These are phyloP conservation scores for Eupelmus urozonus DNA, from an alignment of 2,888 invertebrate genomes.

Conservation along the genomic window DNA sequence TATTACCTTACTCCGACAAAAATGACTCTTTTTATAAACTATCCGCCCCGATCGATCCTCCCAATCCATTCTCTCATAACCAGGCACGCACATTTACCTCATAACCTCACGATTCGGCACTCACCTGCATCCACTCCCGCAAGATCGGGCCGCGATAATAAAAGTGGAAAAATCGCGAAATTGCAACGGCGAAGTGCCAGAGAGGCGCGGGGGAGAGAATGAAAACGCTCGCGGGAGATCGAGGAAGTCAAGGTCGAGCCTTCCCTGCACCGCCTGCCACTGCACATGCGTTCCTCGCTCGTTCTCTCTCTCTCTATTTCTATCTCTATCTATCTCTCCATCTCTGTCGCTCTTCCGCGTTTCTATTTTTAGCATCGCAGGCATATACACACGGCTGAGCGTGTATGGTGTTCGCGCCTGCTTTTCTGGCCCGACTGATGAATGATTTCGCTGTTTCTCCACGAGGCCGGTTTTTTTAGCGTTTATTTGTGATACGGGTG, in stretches of 20 bases:
- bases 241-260: constrained; percentile 51
- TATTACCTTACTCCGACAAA: no score
- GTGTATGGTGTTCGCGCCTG: background rate
- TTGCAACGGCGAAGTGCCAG: background rate
- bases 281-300: background rate
- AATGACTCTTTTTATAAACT: no score
- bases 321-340: background rate
- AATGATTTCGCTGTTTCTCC: background rate
- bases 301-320: background rate
- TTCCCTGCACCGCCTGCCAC: no score
- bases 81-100: background rate
- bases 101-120: no score
- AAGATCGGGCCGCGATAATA: background rate
- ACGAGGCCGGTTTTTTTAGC: no score
- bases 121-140: no score
- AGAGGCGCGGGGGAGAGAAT: background rate
- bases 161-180: constrained; percentile 10
- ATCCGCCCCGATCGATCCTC: no score
- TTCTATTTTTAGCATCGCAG: constrained; percentile 13
- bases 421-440: background rate
- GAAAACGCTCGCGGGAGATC: background rate
- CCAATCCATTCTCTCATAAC: background rate
- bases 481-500: no score
- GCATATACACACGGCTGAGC: background rate
- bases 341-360: background rate